phyloP scores from a whole-genome alignment of 2,888 invertebrate genomes.

The Drosophila siamana region DNA sequence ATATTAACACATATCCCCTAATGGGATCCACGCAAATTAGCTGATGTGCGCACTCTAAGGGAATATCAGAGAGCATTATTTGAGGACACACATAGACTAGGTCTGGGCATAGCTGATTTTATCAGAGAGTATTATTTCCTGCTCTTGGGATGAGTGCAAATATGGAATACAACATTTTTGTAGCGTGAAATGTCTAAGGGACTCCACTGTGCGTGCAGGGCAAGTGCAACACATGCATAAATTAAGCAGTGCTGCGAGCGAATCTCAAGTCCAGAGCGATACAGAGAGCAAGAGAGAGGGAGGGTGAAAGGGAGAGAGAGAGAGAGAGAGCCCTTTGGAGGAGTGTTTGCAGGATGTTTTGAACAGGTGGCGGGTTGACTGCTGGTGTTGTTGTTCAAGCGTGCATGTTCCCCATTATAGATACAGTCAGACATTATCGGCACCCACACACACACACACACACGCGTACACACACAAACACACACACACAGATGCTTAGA shows the following conservation, averaged over 20 bases:
- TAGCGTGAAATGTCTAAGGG: not conserved
- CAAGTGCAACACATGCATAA: constrained; percentile 71
- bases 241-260: constrained; percentile 59
- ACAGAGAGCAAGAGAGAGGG: not conserved
- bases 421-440: constrained; percentile 69
- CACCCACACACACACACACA: constrained; percentile 20
- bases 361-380: constrained; percentile 16
- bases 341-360: constrained; percentile 15
- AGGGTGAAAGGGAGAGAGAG: too few species aligned
- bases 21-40: too few species aligned
- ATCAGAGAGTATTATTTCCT: too few species aligned
- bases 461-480: not conserved
- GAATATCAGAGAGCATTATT: too few species aligned
- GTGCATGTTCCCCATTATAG: constrained; percentile 73
- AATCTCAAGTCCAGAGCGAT: not conserved
- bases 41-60: too few species aligned
- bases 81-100: too few species aligned
- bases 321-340: constrained; percentile 1
- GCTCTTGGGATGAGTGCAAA: too few species aligned
- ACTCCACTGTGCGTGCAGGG: constrained; percentile 46
- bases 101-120: too few species aligned
- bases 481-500: constrained; percentile 1
- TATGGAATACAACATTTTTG: too few species aligned
- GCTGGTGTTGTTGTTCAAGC: constrained; percentile 43
- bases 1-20: too few species aligned